Conservation (phyloP, 1,140 invertebrate genomes). For the Dufourea novaeangliae region DNA sequence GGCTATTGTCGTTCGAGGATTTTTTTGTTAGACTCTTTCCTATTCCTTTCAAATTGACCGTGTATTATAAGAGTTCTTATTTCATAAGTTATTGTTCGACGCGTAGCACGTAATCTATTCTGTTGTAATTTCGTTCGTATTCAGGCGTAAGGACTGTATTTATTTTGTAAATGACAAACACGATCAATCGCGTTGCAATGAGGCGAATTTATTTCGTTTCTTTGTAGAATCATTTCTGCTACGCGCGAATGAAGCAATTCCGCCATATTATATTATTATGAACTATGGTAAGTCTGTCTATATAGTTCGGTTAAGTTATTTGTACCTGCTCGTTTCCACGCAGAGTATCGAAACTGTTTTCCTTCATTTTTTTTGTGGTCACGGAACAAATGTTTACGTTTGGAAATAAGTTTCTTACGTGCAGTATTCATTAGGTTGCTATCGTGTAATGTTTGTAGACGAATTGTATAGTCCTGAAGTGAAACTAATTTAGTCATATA, state of each 20-base stretch:
- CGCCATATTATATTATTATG: conserved; percentile 68
- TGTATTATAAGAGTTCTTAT: conserved; percentile 45
- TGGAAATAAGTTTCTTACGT: background rate
- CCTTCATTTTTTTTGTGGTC: background rate
- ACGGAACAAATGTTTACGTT: background rate
- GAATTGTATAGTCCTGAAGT: background rate
- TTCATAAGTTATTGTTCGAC: conserved; percentile 32
- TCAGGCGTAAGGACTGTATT: conserved; percentile 16
- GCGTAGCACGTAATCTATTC: background rate
- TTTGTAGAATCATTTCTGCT: conserved; percentile 17
- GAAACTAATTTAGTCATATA: background rate
- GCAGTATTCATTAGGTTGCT: background rate
- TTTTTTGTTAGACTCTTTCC: conserved; percentile 46
- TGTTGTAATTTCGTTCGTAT: conserved; percentile 15
- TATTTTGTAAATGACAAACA: conserved; percentile 42
- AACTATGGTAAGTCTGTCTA: conserved; percentile 48
- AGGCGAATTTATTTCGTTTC: background rate
- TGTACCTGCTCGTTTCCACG: conserved; percentile 73
- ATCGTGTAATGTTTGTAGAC: conserved; percentile 7
- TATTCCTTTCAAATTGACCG: conserved; percentile 55
- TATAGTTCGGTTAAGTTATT: conserved; percentile 65
- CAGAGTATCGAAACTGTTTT: conserved; percentile 48
- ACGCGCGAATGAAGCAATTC: conserved; percentile 53
- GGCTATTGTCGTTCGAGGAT: conserved; percentile 61
- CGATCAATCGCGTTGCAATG: background rate